phyloP scores from a whole-genome alignment of 2,888 invertebrate species.

The Mesochorus sp. region DNA sequence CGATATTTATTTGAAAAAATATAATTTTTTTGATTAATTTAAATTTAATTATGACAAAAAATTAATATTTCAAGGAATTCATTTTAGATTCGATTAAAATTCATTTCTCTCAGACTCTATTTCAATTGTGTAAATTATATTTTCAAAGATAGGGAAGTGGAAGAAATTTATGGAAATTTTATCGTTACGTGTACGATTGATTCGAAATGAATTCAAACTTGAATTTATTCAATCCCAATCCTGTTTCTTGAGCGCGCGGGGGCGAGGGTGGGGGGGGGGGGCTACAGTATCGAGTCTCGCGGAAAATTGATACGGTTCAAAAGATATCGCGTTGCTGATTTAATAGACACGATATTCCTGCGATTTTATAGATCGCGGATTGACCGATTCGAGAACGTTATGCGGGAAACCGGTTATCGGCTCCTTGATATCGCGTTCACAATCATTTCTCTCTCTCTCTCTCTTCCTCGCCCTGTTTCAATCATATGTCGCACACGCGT shows the following conservation, averaged over 20 bases:
- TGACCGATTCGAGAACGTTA: constrained; percentile 29
- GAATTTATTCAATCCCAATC: neutral
- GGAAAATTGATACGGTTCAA: constrained; percentile 24
- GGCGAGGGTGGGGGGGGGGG: neutral
- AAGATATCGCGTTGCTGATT: constrained; percentile 32
- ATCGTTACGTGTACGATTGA: neutral
- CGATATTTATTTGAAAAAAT: too few species aligned
- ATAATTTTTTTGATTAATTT: neutral
- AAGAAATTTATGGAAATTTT: neutral
- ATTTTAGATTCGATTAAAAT: too few species aligned
- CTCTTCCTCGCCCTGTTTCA: too few species aligned
- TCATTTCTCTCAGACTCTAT: neutral
- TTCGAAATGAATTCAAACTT: neutral
- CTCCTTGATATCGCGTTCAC: constrained; percentile 6
- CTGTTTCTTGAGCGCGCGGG: neutral
- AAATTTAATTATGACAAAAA: neutral
- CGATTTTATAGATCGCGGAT: constrained; percentile 16
- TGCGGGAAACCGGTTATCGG: constrained; percentile 58
- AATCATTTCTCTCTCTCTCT: too few species aligned
- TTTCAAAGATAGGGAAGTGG: neutral
- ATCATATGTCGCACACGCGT: constrained; percentile 21
- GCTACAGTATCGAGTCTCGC: constrained; percentile 20
- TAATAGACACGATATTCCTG: constrained; percentile 28
- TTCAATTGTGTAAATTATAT: neutral
- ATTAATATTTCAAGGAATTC: neutral